Conservation (phyloP, 2,888 invertebrate genomes). For the Melieria crassipennis region DNA sequence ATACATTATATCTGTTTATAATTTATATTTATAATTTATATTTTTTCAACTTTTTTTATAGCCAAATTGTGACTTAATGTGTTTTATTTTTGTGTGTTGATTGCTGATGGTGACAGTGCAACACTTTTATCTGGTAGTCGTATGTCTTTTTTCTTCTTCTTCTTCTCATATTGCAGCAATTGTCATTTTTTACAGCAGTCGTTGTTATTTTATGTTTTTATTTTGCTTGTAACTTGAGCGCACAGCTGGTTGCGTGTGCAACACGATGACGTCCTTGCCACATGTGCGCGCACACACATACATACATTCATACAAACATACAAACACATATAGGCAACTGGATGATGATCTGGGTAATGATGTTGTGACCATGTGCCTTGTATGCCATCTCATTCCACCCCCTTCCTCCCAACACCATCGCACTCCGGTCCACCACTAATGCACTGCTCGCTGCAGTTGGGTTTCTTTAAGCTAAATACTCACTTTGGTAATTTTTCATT, state of each 20-base stretch:
- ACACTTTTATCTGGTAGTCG: constrained; percentile 17
- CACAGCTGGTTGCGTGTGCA: constrained; percentile 36
- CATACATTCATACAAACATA: neutral
- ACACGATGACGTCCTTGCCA: constrained; percentile 36
- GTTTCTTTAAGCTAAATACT: constrained; percentile 33
- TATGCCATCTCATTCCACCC: neutral
- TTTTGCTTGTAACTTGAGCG: neutral
- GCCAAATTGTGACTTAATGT: constrained; percentile 6
- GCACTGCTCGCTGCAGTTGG: neutral
- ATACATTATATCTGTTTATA: too few relatives aligned
- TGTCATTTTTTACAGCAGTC: neutral
- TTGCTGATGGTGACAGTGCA: constrained; percentile 25
- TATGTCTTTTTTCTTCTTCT: neutral
- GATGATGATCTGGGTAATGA: neutral
- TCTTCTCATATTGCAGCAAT: neutral
- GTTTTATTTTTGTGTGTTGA: neutral
- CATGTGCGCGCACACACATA: neutral
- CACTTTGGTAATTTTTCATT: constrained; percentile 47
- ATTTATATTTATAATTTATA: too few relatives aligned
- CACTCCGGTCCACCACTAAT: constrained; percentile 10
- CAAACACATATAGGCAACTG: constrained; percentile 12
- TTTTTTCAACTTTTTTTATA: too few relatives aligned
- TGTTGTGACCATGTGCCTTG: constrained; percentile 12
- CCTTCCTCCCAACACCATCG: too few relatives aligned
- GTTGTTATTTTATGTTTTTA: neutral